phyloP scores from a whole-genome alignment of 2,888 invertebrate genomes.

The Sisyra nigra region DNA sequence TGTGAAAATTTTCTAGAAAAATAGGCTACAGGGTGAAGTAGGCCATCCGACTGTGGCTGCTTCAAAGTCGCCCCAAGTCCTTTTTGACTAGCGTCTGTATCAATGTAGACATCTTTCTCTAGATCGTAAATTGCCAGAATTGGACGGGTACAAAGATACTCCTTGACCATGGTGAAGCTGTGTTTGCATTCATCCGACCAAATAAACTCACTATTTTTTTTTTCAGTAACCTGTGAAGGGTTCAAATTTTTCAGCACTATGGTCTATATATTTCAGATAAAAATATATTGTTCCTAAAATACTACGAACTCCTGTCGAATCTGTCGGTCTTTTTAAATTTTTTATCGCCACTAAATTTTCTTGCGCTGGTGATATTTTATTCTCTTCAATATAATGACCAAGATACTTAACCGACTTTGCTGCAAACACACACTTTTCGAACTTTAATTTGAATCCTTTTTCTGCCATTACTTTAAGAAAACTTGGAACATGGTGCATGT shows the following conservation, averaged over 20 bases:
- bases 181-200: conserved; percentile 6
- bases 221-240: conserved; percentile 8
- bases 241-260: conserved; percentile 5
- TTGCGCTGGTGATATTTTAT: conserved; percentile 7
- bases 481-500: not conserved
- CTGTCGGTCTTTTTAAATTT: conserved; percentile 6
- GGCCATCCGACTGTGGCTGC: conserved; percentile 11
- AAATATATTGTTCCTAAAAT: not conserved
- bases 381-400: conserved; percentile 10
- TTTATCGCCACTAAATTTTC: conserved; percentile 13
- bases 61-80: conserved; percentile 13
- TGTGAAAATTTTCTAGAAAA: conserved; percentile 14
- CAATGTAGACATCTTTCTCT: conserved; percentile 9
- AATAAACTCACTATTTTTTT: conserved; percentile 9
- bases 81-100: conserved; percentile 12
- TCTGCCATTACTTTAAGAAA: conserved; percentile 5
- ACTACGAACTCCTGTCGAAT: not conserved
- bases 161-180: conserved; percentile 3
- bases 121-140: conserved; percentile 9
- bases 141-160: conserved; percentile 7
- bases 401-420: conserved; percentile 9
- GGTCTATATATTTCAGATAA: conserved; percentile 1
- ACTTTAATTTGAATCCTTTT: conserved; percentile 13
- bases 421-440: conserved; percentile 10
- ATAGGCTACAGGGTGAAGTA: conserved; percentile 12